Conservation (phyloP, 2,888 invertebrate genomes). For the Syrista parreyssii region DNA sequence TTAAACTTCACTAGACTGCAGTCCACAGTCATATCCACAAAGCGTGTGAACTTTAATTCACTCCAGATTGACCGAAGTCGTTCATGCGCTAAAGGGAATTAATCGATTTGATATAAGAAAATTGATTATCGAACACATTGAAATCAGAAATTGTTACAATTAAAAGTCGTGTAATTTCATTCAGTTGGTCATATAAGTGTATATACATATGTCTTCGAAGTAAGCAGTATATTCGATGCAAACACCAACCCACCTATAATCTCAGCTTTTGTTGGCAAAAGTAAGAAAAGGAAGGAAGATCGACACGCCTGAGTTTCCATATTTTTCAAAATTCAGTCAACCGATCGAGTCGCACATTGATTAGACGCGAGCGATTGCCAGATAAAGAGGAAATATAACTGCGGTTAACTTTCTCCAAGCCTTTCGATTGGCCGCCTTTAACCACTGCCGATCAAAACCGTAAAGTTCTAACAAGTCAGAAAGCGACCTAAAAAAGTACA, state of each 20-base stretch:
- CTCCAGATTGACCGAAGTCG: background rate
- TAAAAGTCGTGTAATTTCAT: background rate
- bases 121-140: background rate
- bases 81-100: background rate
- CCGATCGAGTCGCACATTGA: background rate
- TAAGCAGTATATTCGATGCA: background rate
- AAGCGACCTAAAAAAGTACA: background rate
- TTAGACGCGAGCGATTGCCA: background rate
- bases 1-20: too few species aligned
- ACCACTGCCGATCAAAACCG: background rate
- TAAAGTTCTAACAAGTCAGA: background rate
- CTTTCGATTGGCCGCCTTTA: background rate
- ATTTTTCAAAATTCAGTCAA: background rate
- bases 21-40: background rate
- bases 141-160: background rate
- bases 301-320: background rate
- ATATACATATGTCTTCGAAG: too few species aligned
- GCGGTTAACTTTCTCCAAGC: background rate
- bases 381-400: background rate
- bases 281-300: background rate
- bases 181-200: too few species aligned
- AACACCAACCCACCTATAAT: background rate
- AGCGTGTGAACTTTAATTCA: background rate
- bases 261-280: background rate
- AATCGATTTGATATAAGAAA: background rate